Base-by-base conservation (phyloP, 2,888 invertebrate genomes). In the Platycnemis pennipes region DNA sequence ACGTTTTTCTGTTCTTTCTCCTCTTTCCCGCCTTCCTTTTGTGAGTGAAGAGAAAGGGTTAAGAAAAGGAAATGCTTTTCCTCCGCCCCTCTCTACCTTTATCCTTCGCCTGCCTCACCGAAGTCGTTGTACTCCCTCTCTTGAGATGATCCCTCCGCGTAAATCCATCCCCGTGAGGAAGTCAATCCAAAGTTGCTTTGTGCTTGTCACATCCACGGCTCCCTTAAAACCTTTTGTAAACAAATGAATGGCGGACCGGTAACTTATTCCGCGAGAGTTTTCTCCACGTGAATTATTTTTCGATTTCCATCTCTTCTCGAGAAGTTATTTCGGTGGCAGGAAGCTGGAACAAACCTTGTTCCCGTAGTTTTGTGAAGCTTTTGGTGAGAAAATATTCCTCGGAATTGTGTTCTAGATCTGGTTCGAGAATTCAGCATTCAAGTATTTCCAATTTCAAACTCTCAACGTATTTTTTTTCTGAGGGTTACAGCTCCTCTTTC, bases 151-250 rank as follows among this genome's bases (percentile, higher is more conserved):
- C 31, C 31, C 77, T 11, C 31, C n/a, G 37, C 11, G 77, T 77
- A n/a, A 77, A 37, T 77, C 16, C 2, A 77, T 77, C 77, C 77
- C 77, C 77, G 77, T 77, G 77, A 77, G 77, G 37, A 77, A 77
- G 77, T 77, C 37, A 77, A 77, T 77, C 77, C n/a, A n/a, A 77
- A 77, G 77, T 77, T 37, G 37, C 77, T 37, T 77, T 77, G 37
- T 77, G 11, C 37, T 77, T 31, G 77, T 77, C 77, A 77, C 77
- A 37, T 77, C 77, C 77, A 77, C 13, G 13, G 11, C 31, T 77
- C 77, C 37, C 77, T 2, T 2, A 63, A 77, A 77, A 77, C 37
- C 37, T 77, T 77, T 77, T 26, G 31, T 37, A 77, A 77, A 77
- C 77, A 77, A 77, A 77, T 77, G 37, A 37, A 77, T 77, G 77